A percentile compares a stretch with the other conserved stretches of the same genome.
phyloP scores from a whole-genome alignment of 1,140 invertebrate genomes.

The Gonioctena quinquepunctata region DNA sequence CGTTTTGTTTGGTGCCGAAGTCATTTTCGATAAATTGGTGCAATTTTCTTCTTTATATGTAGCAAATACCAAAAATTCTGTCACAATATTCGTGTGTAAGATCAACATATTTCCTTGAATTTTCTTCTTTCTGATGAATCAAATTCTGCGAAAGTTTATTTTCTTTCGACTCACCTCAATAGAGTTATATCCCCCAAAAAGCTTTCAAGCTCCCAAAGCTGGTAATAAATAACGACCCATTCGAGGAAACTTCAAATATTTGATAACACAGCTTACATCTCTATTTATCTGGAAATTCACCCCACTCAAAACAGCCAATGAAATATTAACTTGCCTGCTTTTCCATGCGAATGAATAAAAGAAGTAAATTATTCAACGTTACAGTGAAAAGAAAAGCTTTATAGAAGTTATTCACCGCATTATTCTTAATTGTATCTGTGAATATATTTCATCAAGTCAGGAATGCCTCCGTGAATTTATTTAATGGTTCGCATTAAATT shows the following conservation, averaged over 20 bases:
- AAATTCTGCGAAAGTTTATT: no score
- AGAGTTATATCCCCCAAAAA: no score
- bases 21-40: no score
- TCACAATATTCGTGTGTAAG: no score
- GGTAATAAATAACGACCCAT: constrained; percentile 25
- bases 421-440: constrained; percentile 8
- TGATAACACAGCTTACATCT: constrained; percentile 24
- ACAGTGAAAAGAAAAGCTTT: background rate
- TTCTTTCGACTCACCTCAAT: no score
- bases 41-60: no score
- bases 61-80: no score
- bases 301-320: constrained; percentile 1
- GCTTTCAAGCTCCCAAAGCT: background rate
- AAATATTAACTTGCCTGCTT: constrained; percentile 23
- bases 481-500: background rate
- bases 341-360: background rate
- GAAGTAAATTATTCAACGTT: background rate
- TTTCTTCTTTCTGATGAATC: no score
- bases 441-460: background rate
- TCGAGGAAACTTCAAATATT: constrained; percentile 26
- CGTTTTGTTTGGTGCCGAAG: no score
- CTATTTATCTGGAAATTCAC: constrained; percentile 25
- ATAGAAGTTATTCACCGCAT: background rate
- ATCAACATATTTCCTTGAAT: no score
- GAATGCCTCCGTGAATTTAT: background rate